phyloP scores from a whole-genome alignment of 2,113 vertebrate genomes.

The Ammodytes marinus region DNA sequence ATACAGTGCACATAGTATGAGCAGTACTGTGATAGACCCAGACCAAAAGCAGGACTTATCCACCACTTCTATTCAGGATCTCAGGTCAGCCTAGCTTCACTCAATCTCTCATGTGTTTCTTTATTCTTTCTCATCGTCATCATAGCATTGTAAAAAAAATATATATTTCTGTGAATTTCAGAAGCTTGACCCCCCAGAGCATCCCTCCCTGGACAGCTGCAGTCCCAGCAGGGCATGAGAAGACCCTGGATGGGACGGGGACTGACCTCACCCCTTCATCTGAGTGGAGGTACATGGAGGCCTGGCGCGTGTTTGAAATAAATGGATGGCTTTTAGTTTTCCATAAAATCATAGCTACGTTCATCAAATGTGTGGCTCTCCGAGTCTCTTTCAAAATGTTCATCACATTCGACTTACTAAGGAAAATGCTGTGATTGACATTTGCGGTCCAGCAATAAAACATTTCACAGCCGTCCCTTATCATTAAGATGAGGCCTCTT shows the following conservation, averaged over 20 bases:
- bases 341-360: neutral
- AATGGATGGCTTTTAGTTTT: neutral
- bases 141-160: neutral
- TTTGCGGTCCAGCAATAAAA: neutral
- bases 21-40: conserved; percentile 6
- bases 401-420: neutral
- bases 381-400: neutral
- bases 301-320: neutral
- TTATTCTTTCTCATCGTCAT: neutral
- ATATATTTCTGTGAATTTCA: conserved; percentile 34
- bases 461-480: neutral
- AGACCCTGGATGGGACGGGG: neutral
- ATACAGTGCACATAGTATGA: conserved; percentile 33
- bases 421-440: neutral
- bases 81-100: conserved; percentile 55
- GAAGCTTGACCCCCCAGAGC: conserved; percentile 18
- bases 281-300: conserved; percentile 60
- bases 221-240: neutral
- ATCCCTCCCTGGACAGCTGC: neutral
- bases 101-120: neutral
- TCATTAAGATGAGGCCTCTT: neutral
- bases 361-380: neutral
- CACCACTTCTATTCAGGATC: conserved; percentile 21
- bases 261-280: conserved; percentile 34
- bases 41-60: conserved; percentile 7